These are phyloP conservation scores for Tachuris rubrigastra DNA, from an alignment of 2,113 vertebrate genomes.

Conservation along the genomic window DNA sequence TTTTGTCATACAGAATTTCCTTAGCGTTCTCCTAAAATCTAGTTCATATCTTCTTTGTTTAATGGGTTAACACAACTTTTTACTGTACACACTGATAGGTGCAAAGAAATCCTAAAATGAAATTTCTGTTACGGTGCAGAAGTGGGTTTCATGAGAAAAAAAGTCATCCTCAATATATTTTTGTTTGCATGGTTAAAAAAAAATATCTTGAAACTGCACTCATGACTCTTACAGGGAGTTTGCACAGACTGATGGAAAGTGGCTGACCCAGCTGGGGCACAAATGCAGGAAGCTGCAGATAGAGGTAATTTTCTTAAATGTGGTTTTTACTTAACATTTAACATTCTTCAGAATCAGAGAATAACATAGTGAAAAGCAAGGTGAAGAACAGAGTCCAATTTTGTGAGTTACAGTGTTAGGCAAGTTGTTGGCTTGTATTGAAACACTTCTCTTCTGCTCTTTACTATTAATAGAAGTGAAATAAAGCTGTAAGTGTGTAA, in stretches of 20 bases:
- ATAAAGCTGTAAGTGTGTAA: neutral
- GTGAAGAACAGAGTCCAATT: neutral
- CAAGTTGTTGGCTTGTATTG: neutral
- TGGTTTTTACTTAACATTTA: neutral
- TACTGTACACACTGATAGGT: accelerated
- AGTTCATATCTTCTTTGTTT: neutral
- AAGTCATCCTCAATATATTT: neutral
- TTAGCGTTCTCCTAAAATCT: accelerated
- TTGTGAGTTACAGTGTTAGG: neutral
- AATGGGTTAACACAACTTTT: neutral
- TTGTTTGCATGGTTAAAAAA: neutral
- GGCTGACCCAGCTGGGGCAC: neutral
- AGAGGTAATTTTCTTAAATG: neutral
- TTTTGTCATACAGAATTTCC: neutral
- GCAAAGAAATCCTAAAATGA: neutral
- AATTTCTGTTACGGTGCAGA: neutral
- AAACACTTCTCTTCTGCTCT: neutral
- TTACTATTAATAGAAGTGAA: neutral
- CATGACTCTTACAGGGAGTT: neutral
- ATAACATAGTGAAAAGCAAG: neutral
- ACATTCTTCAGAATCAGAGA: neutral
- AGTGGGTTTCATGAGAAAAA: neutral
- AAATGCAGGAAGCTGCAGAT: neutral
- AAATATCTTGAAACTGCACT: neutral
- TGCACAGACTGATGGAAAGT: neutral